These are phyloP conservation scores for Hemichromis elongatus DNA, from an alignment of 2,113 vertebrate genomes.

Conservation along the genomic window DNA sequence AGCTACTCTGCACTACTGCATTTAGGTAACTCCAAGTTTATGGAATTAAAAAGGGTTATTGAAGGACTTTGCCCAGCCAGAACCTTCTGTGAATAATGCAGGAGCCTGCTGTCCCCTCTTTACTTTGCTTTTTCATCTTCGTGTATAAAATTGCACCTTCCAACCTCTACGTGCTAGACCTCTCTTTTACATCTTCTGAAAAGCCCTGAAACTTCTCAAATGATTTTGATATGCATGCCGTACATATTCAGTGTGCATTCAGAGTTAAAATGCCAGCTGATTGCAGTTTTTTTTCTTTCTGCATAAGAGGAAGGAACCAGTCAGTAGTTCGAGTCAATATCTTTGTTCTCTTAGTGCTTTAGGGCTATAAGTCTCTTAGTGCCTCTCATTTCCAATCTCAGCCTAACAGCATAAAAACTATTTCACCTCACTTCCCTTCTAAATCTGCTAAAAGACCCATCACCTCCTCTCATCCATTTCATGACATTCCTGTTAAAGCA, in stretches of 20 bases:
- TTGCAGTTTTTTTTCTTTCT: background rate
- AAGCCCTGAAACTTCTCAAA: background rate
- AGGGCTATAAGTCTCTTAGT: background rate
- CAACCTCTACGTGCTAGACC: background rate
- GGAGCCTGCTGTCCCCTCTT: background rate
- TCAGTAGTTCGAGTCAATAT: background rate
- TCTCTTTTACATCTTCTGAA: background rate
- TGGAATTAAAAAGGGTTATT: background rate
- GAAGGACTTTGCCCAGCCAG: background rate
- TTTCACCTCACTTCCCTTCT: background rate
- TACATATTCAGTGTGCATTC: background rate
- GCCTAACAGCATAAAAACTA: background rate
- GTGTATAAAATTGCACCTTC: background rate
- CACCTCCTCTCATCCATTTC: background rate
- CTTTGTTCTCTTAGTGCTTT: background rate
- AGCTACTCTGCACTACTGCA: background rate
- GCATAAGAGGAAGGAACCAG: background rate
- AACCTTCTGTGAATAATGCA: background rate
- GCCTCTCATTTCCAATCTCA: background rate
- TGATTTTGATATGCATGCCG: background rate
- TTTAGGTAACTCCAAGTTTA: background rate
- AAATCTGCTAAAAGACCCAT: slow-evolving; percentile 8
- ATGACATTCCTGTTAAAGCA: background rate
- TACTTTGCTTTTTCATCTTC: background rate
- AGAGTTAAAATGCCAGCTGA: background rate